A percentile compares a stretch with the other conserved stretches of the same genome.
These are phyloP conservation scores for Embiotoca jacksoni DNA, from an alignment of 2,113 vertebrate species.

Conservation along the genomic window DNA sequence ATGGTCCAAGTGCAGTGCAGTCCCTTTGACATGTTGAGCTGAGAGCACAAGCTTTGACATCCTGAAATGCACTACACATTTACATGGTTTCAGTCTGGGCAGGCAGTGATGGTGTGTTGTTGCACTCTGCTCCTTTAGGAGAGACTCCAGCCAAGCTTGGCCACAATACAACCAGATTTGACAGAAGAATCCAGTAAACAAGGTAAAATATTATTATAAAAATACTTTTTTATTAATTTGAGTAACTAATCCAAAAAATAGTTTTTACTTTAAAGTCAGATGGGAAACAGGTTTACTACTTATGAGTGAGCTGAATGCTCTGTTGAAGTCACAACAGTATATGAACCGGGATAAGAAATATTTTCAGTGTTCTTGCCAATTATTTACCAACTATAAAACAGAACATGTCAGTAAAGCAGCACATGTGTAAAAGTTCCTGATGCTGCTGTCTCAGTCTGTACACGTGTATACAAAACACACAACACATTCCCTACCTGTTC, in stretches of 20 bases:
- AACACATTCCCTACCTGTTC: too few relatives aligned
- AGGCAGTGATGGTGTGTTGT: neutral
- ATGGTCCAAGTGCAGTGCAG: neutral
- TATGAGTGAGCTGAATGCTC: neutral
- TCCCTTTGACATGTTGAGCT: neutral
- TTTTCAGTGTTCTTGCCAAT: too few relatives aligned
- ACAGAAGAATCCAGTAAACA: slow-evolving; percentile 63
- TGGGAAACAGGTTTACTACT: neutral
- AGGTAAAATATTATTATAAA: slow-evolving; percentile 56
- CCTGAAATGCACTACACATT: neutral
- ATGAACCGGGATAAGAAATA: too few relatives aligned
- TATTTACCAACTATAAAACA: neutral
- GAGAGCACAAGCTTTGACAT: slow-evolving; percentile 1
- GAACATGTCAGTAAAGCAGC: neutral
- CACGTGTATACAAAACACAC: neutral
- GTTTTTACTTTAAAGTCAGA: neutral
- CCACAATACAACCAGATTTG: slow-evolving; percentile 51
- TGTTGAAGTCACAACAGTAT: too few relatives aligned
- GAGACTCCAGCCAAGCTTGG: slow-evolving; percentile 53
- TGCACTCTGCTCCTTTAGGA: slow-evolving; percentile 56
- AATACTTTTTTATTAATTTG: neutral
- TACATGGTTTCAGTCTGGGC: neutral
- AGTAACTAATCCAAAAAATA: neutral
- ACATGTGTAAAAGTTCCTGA: neutral
- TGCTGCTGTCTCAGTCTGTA: neutral